phyloP scores from a whole-genome alignment of 2,797 vertebrate species.

The Mormyrops attenuatus region DNA sequence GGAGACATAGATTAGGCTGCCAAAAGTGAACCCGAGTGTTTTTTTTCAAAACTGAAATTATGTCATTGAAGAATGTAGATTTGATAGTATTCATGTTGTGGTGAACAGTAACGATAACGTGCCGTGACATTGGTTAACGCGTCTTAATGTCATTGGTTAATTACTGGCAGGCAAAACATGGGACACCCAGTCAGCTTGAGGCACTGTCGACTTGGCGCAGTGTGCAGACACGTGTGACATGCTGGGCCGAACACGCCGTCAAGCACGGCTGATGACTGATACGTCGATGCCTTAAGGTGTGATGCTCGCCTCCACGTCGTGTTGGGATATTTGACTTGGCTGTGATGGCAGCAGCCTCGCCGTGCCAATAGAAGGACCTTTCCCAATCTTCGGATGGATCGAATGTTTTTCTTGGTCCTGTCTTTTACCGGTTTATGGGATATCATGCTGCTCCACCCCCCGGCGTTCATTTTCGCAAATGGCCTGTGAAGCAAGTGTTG shows the following conservation, averaged over 20 bases:
- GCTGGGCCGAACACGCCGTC: background rate
- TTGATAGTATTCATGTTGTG: background rate
- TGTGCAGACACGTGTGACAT: background rate
- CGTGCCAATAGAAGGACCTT: background rate
- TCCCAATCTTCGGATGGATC: background rate
- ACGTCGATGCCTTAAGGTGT: background rate
- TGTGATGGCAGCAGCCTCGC: background rate
- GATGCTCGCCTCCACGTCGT: background rate
- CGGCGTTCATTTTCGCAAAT: background rate
- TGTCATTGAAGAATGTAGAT: background rate
- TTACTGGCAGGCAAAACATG: background rate
- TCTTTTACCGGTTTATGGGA: background rate
- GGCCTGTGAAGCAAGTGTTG: background rate
- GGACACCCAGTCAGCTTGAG: background rate
- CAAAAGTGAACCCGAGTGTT: background rate
- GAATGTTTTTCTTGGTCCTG: background rate
- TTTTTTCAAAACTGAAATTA: background rate
- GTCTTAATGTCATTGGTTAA: background rate
- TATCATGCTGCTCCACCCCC: background rate
- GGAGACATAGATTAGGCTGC: background rate
- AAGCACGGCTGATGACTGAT: background rate
- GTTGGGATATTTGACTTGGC: background rate
- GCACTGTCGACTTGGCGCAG: background rate
- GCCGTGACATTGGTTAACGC: background rate
- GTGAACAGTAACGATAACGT: background rate